Evolutionary conservation across 2,113 vertebrate genomes (phyloP), one percentile per base, ranked within the genome.

Genomic region (Ophthalmolycus amberensis): DNA sequence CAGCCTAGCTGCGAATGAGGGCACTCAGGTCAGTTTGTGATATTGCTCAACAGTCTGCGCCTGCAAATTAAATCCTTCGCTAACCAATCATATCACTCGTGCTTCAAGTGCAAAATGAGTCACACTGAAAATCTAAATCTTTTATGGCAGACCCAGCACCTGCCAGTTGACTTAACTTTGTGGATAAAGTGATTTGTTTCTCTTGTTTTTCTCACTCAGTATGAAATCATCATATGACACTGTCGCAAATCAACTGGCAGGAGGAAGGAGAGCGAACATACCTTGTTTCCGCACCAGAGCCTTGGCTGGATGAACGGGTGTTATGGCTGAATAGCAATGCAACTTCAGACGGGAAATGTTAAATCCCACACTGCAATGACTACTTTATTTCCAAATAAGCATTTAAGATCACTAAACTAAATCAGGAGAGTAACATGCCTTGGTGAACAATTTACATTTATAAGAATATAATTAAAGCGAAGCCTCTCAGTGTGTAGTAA

Each of bases 221-320:
- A 71, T 85, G 58, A 46, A 77, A 84, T 86, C 44, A 85, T 84
- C 34, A 38, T 50, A 42, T 2, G 9, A 44, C 10, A 56, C 59
- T 37, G 58, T 34, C 50, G 72, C 27, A 66, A 70, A 75, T 78
- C 44, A 85, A 85, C 88, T 20, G 50, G 42, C 46, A 68, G n/a
- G 37, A 68, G 42, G 68, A 84, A 71, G 75, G 56, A 73, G 69
- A 80, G 59, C 38, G 64, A 85, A 73, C 11, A 66, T 48, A 52
- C 63, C 56, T 59, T 9, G 48, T 84, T 86, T 48, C 48, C 77
- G 82, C 52, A 67, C 75, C 72, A 77, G 79, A 82, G 74, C 78
- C 79, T 76, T 71, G 73, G 68, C 64, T 88, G 65, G 71, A 68
- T 74, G 81, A 87, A 79, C 89, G 89, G 82, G 87, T 93, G 88